phyloP scores from a whole-genome alignment of 2,888 invertebrate species.

The Carterocephalus palaemon region DNA sequence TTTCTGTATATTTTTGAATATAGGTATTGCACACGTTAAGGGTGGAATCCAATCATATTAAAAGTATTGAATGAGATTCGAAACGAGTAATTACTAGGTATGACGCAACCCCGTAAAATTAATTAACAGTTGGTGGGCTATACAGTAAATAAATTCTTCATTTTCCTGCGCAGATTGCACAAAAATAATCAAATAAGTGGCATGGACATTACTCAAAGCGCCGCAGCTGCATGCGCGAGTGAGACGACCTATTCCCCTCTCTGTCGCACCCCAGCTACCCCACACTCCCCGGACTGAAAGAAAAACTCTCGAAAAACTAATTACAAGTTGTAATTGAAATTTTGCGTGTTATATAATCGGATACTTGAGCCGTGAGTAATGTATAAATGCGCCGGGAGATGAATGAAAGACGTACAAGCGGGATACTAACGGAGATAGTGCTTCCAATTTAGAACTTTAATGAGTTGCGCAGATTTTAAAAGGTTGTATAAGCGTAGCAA shows the following conservation, averaged over 20 bases:
- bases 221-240: conserved; percentile 51
- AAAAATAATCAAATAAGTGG: conserved; percentile 78
- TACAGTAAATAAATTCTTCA: conserved; percentile 69
- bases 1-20: background rate
- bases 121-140: conserved; percentile 64
- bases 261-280: conserved; percentile 52
- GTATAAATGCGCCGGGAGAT: conserved; percentile 76
- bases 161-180: conserved; percentile 74
- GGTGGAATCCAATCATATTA: conserved; percentile 14
- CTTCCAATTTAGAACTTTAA: conserved; percentile 17
- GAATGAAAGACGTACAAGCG: conserved; percentile 53
- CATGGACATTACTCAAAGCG: conserved; percentile 73
- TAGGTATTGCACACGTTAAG: conserved; percentile 5
- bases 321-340: conserved; percentile 81
- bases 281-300: conserved; percentile 73
- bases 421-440: conserved; percentile 17
- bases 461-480: conserved; percentile 4
- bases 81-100: conserved; percentile 9
- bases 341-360: conserved; percentile 81
- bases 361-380: conserved; percentile 79
- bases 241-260: conserved; percentile 41
- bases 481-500: conserved; percentile 1
- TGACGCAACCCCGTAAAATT: conserved; percentile 47
- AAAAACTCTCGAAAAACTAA: conserved; percentile 81
- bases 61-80: conserved; percentile 13